Conservation (phyloP, 2,797 vertebrate genomes). For the Diceros bicornis region DNA sequence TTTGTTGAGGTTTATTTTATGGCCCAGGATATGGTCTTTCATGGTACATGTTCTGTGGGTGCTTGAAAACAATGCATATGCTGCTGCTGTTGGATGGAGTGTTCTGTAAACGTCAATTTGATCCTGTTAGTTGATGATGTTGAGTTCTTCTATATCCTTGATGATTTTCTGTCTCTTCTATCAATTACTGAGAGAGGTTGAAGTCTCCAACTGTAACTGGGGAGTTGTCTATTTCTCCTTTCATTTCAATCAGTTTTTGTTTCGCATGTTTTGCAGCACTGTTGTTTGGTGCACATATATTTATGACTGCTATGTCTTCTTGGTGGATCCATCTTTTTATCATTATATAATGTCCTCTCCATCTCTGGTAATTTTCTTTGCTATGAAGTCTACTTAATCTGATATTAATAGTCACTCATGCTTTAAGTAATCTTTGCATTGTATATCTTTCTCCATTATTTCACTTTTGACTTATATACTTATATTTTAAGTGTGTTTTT, state of each 20-base stretch:
- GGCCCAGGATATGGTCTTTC: neutral
- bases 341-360: neutral
- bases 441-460: slow-evolving; percentile 34
- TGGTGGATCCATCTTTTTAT: neutral
- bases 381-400: slow-evolving; percentile 13
- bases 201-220: neutral
- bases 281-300: slow-evolving; percentile 18
- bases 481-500: slow-evolving; percentile 24
- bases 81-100: neutral
- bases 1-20: slow-evolving; percentile 43
- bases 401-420: neutral
- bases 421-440: neutral
- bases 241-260: neutral
- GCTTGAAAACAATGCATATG: neutral
- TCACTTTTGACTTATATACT: neutral
- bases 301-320: neutral
- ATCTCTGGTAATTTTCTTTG: neutral
- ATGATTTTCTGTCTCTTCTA: neutral
- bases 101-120: neutral
- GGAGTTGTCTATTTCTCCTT: neutral
- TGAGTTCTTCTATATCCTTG: neutral
- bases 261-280: slow-evolving; percentile 1
- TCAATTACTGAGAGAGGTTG: neutral
- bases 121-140: neutral
- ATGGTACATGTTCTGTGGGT: slow-evolving; percentile 1